Conservation (phyloP, 1,140 invertebrate species). For the Drosophila dunni region DNA sequence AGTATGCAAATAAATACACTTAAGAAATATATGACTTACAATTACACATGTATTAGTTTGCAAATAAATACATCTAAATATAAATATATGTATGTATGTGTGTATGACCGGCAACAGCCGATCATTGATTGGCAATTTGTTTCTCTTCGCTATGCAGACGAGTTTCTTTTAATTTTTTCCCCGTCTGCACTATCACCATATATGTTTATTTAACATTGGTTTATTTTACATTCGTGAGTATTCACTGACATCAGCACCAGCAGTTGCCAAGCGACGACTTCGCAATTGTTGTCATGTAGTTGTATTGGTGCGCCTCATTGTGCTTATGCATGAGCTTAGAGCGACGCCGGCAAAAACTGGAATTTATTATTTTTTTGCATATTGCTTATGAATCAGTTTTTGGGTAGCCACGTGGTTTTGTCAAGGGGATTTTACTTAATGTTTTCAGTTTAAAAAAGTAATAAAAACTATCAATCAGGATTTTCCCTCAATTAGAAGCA, state of each 20-base stretch:
- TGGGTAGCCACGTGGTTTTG: constrained; percentile 24
- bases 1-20: background rate
- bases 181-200: background rate
- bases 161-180: background rate
- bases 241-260: background rate
- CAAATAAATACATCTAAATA: background rate
- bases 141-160: background rate
- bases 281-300: constrained; percentile 10
- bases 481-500: background rate
- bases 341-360: constrained; percentile 24
- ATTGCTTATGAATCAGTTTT: constrained; percentile 34
- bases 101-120: background rate
- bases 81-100: background rate
- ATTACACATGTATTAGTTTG: constrained; percentile 1
- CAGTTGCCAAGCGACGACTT: constrained; percentile 14
- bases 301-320: constrained; percentile 11
- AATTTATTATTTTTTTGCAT: constrained; percentile 2
- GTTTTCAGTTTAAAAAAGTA: constrained; percentile 22
- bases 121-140: background rate
- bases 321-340: background rate
- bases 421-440: background rate
- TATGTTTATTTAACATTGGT: background rate
- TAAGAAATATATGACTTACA: background rate
- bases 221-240: background rate
- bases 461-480: constrained; percentile 6